Base-by-base conservation (phyloP, 2,113 vertebrate genomes). In the Rhea americana region DNA sequence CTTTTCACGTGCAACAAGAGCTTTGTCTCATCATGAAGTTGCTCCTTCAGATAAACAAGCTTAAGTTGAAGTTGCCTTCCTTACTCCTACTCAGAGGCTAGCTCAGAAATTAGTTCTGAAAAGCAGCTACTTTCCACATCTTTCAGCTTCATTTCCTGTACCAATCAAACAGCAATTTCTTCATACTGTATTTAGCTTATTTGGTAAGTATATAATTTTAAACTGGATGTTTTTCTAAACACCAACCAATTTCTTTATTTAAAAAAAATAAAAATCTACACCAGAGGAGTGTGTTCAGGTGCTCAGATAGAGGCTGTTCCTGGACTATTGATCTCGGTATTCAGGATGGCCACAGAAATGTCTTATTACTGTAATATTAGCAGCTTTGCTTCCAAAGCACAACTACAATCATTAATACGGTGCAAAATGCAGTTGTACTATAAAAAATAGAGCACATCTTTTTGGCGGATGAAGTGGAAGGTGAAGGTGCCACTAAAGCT, bases 91-190 rank as follows among this genome's bases (percentile, higher is more conserved):
- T 4, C 35, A 24, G 55, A 89, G 18, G 51, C 71, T 13, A 72
- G 66, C 39, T 95, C 48, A 65, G 62, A 81, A 50, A 91, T 93
- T 39, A 8, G 11, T 82, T 87, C 95, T 90, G 95, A 93, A 95
- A 87, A 85, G 61, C 87, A 91, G 43, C 80, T 82, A 41, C 35
- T 91, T 37, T 88, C 56, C 18, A 45, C 47, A 48, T 88, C 92
- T 67, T 70, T 90, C 43, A 78, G 84, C 63, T 82, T 62, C 43
- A 81, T 88, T 80, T 96, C 92, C 88, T 88, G 41, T 51, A 90
- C 37, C 22, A 55, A 50, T 59, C 43, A 73, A 62, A n/a, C 50
- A 15, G 18, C 61, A 47, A 32, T 39, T 17, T 82, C 73, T 63
- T 87, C 7, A 1, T 51, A 28, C 26, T 4, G 2, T 17, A 7